Conservation (phyloP, 2,797 vertebrate species). For the Rhinoraja longicauda region DNA sequence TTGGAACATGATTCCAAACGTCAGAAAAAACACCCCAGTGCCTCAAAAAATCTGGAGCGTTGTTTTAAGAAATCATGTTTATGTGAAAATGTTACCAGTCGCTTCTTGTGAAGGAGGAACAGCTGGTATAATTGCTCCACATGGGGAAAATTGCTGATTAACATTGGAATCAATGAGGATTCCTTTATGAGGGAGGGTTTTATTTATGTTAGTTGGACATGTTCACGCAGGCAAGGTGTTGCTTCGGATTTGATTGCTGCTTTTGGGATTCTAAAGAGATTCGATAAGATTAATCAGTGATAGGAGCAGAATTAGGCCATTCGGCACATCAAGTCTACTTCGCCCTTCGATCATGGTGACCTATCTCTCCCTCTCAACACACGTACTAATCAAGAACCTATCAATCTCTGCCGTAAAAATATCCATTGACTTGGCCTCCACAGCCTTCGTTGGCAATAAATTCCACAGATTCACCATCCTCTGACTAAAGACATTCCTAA, state of each 20-base stretch:
- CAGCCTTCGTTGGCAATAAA: too few relatives aligned
- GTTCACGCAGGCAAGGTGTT: neutral
- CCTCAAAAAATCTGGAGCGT: neutral
- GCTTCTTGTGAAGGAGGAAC: neutral
- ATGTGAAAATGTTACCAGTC: neutral
- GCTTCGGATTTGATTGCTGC: neutral
- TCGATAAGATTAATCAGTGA: too few relatives aligned
- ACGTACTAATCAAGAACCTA: too few relatives aligned
- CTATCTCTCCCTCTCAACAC: too few relatives aligned
- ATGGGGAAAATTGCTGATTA: neutral
- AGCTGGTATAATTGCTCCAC: neutral
- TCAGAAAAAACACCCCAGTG: neutral
- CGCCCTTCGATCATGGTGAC: too few relatives aligned
- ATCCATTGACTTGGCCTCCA: too few relatives aligned
- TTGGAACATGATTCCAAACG: neutral
- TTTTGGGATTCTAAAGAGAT: neutral
- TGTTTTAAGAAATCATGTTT: neutral
- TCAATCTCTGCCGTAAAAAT: too few relatives aligned
- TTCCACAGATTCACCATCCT: too few relatives aligned
- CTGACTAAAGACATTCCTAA: too few relatives aligned
- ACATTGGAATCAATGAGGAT: neutral
- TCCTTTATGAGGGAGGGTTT: neutral
- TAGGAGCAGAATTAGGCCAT: too few relatives aligned
- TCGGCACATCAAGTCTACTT: too few relatives aligned
- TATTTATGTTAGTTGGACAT: neutral